A percentile compares a stretch with the other conserved stretches of the same genome.
Evolutionary conservation across 2,797 vertebrate genomes (phyloP).

Genomic region (Serranus cabrilla): DNA sequence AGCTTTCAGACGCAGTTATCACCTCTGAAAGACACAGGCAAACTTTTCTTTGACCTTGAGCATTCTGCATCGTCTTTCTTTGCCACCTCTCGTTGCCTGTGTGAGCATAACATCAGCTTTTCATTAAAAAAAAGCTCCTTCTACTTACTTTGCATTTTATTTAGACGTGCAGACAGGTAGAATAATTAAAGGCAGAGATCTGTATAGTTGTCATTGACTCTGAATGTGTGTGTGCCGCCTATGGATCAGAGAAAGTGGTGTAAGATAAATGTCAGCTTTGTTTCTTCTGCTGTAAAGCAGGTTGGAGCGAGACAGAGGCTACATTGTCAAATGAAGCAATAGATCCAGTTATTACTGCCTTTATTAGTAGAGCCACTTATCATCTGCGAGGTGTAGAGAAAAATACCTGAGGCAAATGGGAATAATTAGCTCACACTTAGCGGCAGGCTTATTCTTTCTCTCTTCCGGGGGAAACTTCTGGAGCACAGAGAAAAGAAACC

Average conservation of each 20-base stretch:
- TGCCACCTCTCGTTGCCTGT: constrained; percentile 27
- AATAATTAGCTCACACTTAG: constrained; percentile 67
- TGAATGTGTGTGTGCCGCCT: constrained; percentile 3
- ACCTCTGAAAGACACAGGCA: constrained; percentile 72
- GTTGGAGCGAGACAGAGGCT: constrained; percentile 28
- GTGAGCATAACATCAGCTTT: constrained; percentile 29
- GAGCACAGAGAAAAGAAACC: constrained; percentile 30
- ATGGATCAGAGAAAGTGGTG: constrained; percentile 31
- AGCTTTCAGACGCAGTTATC: constrained; percentile 71
- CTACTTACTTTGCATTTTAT: constrained; percentile 8
- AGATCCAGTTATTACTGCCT: constrained; percentile 60
- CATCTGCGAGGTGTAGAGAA: constrained; percentile 49
- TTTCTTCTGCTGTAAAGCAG: constrained; percentile 42
- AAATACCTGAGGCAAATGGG: constrained; percentile 60
- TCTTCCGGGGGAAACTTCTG: constrained; percentile 42
- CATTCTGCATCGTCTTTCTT: constrained; percentile 28
- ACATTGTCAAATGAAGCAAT: constrained; percentile 55
- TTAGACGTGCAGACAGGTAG: constrained; percentile 17
- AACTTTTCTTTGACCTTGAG: constrained; percentile 77
- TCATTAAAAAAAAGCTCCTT: constrained; percentile 10
- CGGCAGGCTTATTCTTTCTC: constrained; percentile 49
- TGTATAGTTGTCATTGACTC: constrained; percentile 10
- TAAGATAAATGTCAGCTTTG: constrained; percentile 55
- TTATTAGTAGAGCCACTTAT: constrained; percentile 65
- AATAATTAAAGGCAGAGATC: constrained; percentile 47